Base-by-base conservation (phyloP, 2,113 vertebrate genomes). In the Apeltes quadracus region DNA sequence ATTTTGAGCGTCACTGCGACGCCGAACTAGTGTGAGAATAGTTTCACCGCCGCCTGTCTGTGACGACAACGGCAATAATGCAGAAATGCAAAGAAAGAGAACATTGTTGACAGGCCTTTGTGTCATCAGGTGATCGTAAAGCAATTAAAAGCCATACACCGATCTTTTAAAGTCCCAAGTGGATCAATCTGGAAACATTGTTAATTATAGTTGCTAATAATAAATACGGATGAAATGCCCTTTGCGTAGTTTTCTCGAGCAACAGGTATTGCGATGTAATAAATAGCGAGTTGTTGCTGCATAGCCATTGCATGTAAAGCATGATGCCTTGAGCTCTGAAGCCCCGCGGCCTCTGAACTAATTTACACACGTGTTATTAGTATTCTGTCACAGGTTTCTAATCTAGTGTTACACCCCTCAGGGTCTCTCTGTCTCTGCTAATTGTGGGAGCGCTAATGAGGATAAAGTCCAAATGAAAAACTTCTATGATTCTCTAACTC, bases 371-470 rank as follows among this genome's bases (percentile, higher is more conserved):
- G 14, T 61, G 41, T 72, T 61, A 74, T 89, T 79, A 75, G 72
- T 68, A 78, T 87, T 84, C 61, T 44, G 29, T 61, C 44, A 63
- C 11, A 53, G 50, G 32, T 43, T 83, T 73, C 58, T 25, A 68
- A 20, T 57, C 34, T n/a, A 22, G 69, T 59, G 39, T 56, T 67
- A 22, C 51, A 54, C 61, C 79, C 34, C 22, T 58, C 69, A 78
- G 70, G 46, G 61, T 76, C 27, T 76, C 32, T 76, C 75, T 79
- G 74, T 73, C 53, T 58, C 68, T 61, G 53, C 66, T 78, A 82
- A 79, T 84, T 78, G 55, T 83, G 55, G 73, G 41, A 70, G 25
- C 32, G 53, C 15, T 61, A 71, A 18, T 8, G 32, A 46, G 51
- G 63, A 70, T 61, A 72, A 81, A 74, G 29, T 56, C 15, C 50